Conservation (phyloP, 2,888 invertebrate genomes). For the Schizotus pectinicornis region DNA sequence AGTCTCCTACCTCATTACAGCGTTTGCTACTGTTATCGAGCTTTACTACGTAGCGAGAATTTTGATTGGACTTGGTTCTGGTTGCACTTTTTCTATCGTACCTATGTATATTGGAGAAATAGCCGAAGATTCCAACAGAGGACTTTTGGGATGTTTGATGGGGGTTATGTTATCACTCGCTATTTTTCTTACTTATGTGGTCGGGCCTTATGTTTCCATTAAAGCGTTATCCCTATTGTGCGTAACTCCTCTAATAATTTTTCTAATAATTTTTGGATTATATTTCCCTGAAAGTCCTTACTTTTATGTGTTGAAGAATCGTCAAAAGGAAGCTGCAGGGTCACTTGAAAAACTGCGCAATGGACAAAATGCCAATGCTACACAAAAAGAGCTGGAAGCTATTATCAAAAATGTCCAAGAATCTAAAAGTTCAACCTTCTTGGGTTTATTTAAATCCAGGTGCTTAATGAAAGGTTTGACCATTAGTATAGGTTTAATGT, state of each 20-base stretch:
- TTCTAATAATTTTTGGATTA: constrained; percentile 34
- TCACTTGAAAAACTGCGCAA: no score
- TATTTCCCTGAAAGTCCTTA: constrained; percentile 42
- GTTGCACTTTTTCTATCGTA: constrained; percentile 71
- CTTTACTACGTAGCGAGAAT: constrained; percentile 62
- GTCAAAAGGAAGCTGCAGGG: background rate
- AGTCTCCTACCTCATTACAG: constrained; percentile 51
- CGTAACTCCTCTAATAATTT: constrained; percentile 34
- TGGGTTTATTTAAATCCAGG: constrained; percentile 20
- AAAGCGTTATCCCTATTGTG: constrained; percentile 32
- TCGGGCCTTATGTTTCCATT: constrained; percentile 40
- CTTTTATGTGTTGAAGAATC: constrained; percentile 24
- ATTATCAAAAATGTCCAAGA: constrained; percentile 31
- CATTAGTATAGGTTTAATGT: constrained; percentile 50
- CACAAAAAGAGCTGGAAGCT: constrained; percentile 35
- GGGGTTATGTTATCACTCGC: constrained; percentile 31
- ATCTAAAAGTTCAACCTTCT: constrained; percentile 26
- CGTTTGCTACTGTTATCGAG: constrained; percentile 26
- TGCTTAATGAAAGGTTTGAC: constrained; percentile 48
- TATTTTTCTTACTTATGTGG: constrained; percentile 31
- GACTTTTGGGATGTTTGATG: constrained; percentile 47
- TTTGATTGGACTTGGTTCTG: constrained; percentile 69
- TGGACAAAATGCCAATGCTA: background rate
- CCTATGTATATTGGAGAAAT: constrained; percentile 89
- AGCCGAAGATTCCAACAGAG: constrained; percentile 77